Evolutionary conservation across 2,888 invertebrate species (phyloP).

Genomic region (Metellina segmentata): DNA sequence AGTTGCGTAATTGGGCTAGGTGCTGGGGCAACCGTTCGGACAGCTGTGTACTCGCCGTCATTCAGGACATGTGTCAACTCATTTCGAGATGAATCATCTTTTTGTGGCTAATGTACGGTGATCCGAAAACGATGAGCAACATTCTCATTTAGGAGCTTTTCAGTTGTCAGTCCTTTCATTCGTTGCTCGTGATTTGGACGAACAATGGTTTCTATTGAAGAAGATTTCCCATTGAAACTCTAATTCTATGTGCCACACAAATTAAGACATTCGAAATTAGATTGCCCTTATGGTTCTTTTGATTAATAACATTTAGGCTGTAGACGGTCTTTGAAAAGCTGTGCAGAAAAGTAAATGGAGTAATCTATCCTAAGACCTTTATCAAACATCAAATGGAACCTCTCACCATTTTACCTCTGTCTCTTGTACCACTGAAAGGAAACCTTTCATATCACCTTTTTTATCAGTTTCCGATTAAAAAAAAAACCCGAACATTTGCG

Average conservation of each 20-base stretch:
- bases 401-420: too few species aligned
- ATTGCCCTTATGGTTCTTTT: neutral
- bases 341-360: too few species aligned
- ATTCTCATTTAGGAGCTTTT: constrained; percentile 12
- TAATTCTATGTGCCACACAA: neutral
- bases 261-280: neutral
- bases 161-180: neutral
- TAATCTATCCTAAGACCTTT: too few species aligned
- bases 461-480: too few species aligned
- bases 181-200: neutral
- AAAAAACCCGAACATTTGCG: too few species aligned
- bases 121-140: neutral
- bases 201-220: neutral
- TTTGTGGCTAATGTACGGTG: neutral
- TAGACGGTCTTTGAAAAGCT: too few species aligned
- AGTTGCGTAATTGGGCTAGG: constrained; percentile 22
- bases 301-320: neutral
- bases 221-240: neutral
- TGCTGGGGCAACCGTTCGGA: neutral
- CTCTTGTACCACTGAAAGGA: too few species aligned
- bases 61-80: constrained; percentile 35
- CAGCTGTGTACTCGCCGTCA: neutral
- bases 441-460: too few species aligned
- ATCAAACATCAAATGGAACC: too few species aligned
- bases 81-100: constrained; percentile 25